A percentile compares a stretch with the other conserved stretches of the same genome.
phyloP scores from a whole-genome alignment of 2,888 invertebrate genomes.

The Noctua pronuba region DNA sequence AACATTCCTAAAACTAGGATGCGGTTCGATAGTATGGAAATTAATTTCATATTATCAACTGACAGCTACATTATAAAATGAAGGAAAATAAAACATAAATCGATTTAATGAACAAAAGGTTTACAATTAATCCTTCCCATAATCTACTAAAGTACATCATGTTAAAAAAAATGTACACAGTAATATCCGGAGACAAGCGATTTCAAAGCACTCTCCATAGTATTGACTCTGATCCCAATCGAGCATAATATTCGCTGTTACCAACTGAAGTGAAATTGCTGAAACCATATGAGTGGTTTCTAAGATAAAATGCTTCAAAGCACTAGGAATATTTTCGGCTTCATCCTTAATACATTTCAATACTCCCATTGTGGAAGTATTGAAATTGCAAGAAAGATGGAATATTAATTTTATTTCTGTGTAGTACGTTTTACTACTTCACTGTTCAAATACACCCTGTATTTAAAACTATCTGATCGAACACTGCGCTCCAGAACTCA shows the following conservation, averaged over 20 bases:
- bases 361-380: neutral
- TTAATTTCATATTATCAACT: neutral
- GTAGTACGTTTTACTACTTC: too few species aligned
- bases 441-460: too few species aligned
- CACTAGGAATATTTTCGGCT: neutral
- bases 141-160: neutral
- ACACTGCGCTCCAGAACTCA: too few species aligned
- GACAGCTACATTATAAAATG: neutral
- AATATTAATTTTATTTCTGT: too few species aligned
- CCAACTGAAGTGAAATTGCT: neutral
- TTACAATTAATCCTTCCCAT: neutral
- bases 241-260: too few species aligned
- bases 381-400: neutral
- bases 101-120: neutral
- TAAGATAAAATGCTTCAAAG: neutral
- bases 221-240: neutral
- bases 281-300: neutral
- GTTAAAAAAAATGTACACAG: neutral
- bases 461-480: too few species aligned
- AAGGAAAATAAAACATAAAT: neutral
- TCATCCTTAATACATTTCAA: neutral
- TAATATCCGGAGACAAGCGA: slow-evolving; percentile 2
- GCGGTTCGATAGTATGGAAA: neutral
- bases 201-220: neutral
- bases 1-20: neutral